Percentiles rank a stretch among this genome's conserved stretches.
Conservation (phyloP, 2,113 vertebrate species). For the Etheostoma cragini region DNA sequence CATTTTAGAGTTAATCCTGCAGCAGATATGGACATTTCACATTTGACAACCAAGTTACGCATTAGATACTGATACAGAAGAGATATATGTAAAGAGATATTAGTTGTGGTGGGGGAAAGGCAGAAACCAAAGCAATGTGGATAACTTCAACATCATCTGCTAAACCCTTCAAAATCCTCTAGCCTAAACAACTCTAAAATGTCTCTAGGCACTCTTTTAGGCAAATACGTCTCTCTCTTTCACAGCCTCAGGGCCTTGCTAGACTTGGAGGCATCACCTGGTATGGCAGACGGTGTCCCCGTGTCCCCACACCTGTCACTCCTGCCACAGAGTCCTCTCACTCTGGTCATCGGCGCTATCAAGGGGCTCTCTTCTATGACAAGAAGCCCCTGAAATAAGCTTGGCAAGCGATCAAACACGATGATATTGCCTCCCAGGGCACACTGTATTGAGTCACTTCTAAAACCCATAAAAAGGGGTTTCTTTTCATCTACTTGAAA, state of each 20-base stretch:
- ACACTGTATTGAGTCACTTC: not conserved
- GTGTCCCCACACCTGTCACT: conserved; percentile 59
- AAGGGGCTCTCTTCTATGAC: conserved; percentile 42
- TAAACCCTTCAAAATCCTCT: not conserved
- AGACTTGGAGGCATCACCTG: conserved; percentile 60
- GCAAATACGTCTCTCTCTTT: conserved; percentile 20
- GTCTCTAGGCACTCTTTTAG: conserved; percentile 23
- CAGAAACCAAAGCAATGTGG: not conserved
- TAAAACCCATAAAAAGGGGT: conserved; percentile 3
- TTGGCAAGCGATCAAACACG: conserved; percentile 29
- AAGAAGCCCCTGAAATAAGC: conserved; percentile 33
- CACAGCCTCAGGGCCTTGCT: conserved; percentile 38
- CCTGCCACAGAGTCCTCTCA: conserved; percentile 44
- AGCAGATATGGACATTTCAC: not conserved
- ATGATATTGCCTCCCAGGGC: conserved; percentile 1
- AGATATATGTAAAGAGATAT: not conserved
- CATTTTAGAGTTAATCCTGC: conserved; percentile 6
- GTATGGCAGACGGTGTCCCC: conserved; percentile 49
- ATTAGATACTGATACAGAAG: not conserved
- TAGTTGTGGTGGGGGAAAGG: not conserved
- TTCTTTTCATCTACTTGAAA: conserved; percentile 19
- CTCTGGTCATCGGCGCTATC: conserved; percentile 33
- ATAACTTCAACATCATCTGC: not conserved
- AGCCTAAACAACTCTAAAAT: not conserved
- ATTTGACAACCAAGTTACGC: not conserved